Base-by-base conservation (phyloP, 2,797 vertebrate genomes). In the Alcedo atthis region DNA sequence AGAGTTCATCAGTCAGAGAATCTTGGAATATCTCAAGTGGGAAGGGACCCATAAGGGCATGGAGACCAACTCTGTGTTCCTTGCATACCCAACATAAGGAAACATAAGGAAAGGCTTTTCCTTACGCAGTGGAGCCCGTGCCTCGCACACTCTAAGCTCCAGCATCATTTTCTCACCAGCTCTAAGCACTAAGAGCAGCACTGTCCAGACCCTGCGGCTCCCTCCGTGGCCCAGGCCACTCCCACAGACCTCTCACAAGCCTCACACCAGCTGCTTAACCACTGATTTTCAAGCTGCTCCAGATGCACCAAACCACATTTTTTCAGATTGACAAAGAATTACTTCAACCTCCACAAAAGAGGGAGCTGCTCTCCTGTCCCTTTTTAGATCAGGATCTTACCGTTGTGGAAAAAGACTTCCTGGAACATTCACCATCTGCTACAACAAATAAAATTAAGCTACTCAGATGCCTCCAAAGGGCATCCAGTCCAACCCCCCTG, bases 81-180 rank as follows among this genome's bases (percentile, higher is more conserved):
- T n/a, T 53, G 51, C 51, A 53, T 30, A 53, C 9, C 9, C 78
- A 66, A 19, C 57, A 81, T 40, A 40, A 15, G 37, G 37, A 15
- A 40, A 40, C 37, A 40, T 40, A 40, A 40, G 37, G 37, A 40
- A 40, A 40, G 37, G 54, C 42, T 35, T 18, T 19, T 45, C 35
- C 30, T 19, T 10, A n/a, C 0, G 10, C 0, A 42, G 20, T 3
- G 8, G 17, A 30, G 9, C 20, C 48, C 3, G 5, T 13, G 15
- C 42, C 48, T 43, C 18, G 19, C 7, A 30, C 1, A 0, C 26
- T 40, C 62, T 30, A 59, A 70, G 12, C n/a, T 40, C 49, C 15
- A 15, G 6, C 2, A 5, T 4, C 8, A 24, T 48, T 59, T 48
- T 37, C 46, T 32, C 0, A 8, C 42, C 40, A 40, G 45, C 35